A percentile compares a stretch with the other conserved stretches of the same genome.
Conservation (phyloP, 1,140 invertebrate species). For the Sinonovacula constricta region DNA sequence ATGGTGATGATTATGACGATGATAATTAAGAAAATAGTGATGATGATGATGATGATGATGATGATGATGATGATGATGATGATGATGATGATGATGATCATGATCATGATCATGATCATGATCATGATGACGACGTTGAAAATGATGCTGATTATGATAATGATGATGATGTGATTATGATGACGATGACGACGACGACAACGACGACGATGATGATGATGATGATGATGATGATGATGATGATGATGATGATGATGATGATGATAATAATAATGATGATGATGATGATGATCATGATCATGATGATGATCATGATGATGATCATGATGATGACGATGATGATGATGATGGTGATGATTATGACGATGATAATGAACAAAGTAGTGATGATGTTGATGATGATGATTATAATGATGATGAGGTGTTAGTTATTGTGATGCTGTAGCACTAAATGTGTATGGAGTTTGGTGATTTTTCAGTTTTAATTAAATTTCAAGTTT, state of each 20-base stretch:
- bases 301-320: slow-evolving; percentile 21
- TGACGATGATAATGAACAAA: no score
- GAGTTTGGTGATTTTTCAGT: no score
- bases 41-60: slow-evolving; percentile 25
- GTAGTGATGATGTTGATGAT: no score
- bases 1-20: no score
- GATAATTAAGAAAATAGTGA: no score
- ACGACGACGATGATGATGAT: slow-evolving; percentile 10
- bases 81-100: slow-evolving; percentile 5
- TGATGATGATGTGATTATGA: no score
- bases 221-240: slow-evolving; percentile 14
- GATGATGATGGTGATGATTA: slow-evolving; percentile 18
- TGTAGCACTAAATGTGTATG: no score
- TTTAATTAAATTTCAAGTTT: no score
- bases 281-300: slow-evolving; percentile 22
- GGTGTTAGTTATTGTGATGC: no score
- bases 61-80: slow-evolving; percentile 28
- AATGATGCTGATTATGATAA: no score
- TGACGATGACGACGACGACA: slow-evolving; percentile 1
- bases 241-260: slow-evolving; percentile 25
- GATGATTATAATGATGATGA: slow-evolving; percentile 1
- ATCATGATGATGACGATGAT: slow-evolving; percentile 23
- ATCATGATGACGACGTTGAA: slow-evolving; percentile 5
- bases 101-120: background rate
- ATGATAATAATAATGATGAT: slow-evolving; percentile 33